These are phyloP conservation scores for Maconellicoccus hirsutus DNA, from an alignment of 1,140 invertebrate genomes.

Conservation along the genomic window DNA sequence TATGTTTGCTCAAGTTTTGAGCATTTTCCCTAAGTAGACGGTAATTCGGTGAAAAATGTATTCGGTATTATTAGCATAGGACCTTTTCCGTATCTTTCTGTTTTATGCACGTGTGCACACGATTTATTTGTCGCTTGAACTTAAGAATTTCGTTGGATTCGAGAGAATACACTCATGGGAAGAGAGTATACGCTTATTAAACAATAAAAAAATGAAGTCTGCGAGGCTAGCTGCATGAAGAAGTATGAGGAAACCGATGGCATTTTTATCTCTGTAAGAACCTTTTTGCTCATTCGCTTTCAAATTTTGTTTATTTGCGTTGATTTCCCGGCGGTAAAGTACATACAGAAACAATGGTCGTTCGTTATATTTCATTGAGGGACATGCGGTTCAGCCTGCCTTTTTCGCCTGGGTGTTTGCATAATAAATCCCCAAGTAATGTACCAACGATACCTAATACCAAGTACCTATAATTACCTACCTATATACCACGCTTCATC, in stretches of 20 bases:
- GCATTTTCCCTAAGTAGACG: neutral
- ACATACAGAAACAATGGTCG: neutral
- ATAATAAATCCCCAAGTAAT: neutral
- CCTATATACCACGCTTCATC: too few species aligned
- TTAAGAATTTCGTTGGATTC: neutral
- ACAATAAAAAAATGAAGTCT: neutral
- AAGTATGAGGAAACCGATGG: neutral
- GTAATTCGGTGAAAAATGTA: neutral
- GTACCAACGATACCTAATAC: too few species aligned
- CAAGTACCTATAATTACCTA: too few species aligned
- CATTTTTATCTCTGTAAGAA: neutral
- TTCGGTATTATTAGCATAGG: neutral
- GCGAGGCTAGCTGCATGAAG: neutral
- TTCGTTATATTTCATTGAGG: constrained; percentile 1
- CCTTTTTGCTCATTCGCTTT: constrained; percentile 11
- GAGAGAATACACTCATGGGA: neutral
- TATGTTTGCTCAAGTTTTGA: neutral
- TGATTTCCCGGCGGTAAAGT: constrained; percentile 12
- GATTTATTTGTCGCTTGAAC: neutral
- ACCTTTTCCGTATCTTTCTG: constrained; percentile 11
- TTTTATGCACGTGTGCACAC: constrained; percentile 5
- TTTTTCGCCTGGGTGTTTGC: neutral
- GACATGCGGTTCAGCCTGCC: neutral
- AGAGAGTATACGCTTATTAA: neutral
- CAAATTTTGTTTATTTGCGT: constrained; percentile 18